Percentiles rank a stretch among this genome's conserved stretches.
Evolutionary conservation across 2,888 invertebrate species (phyloP).

Genomic region (Acheta domesticus): DNA sequence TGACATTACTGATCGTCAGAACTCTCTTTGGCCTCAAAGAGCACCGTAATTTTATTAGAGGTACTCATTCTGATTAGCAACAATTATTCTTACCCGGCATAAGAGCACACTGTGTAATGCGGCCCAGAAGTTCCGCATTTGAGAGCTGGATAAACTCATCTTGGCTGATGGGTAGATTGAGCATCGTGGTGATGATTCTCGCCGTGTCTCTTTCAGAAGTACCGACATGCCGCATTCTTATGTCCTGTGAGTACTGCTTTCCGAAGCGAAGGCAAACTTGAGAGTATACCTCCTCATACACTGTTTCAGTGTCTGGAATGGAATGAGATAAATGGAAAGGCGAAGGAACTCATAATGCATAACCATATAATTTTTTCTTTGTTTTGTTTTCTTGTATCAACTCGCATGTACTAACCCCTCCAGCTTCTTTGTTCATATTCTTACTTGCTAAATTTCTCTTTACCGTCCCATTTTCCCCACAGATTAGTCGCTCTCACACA

Average conservation of each 20-base stretch:
- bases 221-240: constrained; percentile 72
- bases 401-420: too few species aligned
- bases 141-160: constrained; percentile 64
- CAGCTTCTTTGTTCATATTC: too few species aligned
- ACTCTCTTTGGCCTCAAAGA: too few species aligned
- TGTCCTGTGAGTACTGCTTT: constrained; percentile 72
- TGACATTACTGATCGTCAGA: too few species aligned
- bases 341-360: too few species aligned
- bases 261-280: constrained; percentile 68
- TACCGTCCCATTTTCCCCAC: too few species aligned
- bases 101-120: constrained; percentile 60
- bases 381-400: too few species aligned
- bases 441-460: too few species aligned
- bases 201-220: constrained; percentile 68
- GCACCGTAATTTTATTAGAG: too few species aligned
- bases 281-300: constrained; percentile 72
- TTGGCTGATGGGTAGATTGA: constrained; percentile 64
- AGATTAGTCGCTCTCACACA: too few species aligned
- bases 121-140: constrained; percentile 56
- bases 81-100: constrained; percentile 61
- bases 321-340: constrained; percentile 33
- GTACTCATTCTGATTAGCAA: too few species aligned
- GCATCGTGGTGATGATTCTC: constrained; percentile 63
- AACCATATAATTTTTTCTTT: too few species aligned
- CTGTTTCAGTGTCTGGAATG: constrained; percentile 72